A percentile compares a stretch with the other conserved stretches of the same genome.
phyloP scores from a whole-genome alignment of 1,140 invertebrate species.

The Diabrotica virgifera region DNA sequence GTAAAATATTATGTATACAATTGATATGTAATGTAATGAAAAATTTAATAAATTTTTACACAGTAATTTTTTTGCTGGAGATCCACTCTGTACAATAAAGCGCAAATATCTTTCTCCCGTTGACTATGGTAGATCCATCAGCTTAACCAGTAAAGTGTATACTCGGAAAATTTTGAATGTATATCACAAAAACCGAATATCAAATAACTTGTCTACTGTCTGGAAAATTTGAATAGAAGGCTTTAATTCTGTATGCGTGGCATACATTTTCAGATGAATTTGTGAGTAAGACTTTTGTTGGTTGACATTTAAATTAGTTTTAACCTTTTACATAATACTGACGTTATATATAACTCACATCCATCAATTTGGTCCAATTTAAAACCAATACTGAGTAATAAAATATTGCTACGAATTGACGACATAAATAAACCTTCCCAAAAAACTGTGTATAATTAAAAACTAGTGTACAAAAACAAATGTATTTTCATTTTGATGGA shows the following conservation, averaged over 20 bases:
- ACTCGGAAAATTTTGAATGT: neutral
- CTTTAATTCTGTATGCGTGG: neutral
- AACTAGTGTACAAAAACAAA: too few relatives aligned
- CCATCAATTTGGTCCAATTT: too few relatives aligned
- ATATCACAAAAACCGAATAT: neutral
- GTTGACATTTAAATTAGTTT: neutral
- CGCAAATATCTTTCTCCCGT: neutral
- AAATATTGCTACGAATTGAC: too few relatives aligned
- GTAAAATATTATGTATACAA: too few relatives aligned
- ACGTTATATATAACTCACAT: neutral
- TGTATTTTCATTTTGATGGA: too few relatives aligned
- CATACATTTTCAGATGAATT: conserved; percentile 1
- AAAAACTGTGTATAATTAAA: too few relatives aligned
- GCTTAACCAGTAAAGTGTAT: neutral
- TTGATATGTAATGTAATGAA: too few relatives aligned
- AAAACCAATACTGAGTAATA: too few relatives aligned
- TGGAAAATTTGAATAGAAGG: neutral
- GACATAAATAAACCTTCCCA: too few relatives aligned
- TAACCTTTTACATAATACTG: neutral
- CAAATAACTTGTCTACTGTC: neutral
- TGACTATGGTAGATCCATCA: neutral
- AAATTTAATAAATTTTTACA: too few relatives aligned
- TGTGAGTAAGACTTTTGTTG: neutral
- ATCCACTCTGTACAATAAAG: too few relatives aligned
- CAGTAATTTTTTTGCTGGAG: too few relatives aligned